A percentile compares a stretch with the other conserved stretches of the same genome.
Conservation (phyloP, 2,888 invertebrate genomes). For the Melipona bicolor region DNA sequence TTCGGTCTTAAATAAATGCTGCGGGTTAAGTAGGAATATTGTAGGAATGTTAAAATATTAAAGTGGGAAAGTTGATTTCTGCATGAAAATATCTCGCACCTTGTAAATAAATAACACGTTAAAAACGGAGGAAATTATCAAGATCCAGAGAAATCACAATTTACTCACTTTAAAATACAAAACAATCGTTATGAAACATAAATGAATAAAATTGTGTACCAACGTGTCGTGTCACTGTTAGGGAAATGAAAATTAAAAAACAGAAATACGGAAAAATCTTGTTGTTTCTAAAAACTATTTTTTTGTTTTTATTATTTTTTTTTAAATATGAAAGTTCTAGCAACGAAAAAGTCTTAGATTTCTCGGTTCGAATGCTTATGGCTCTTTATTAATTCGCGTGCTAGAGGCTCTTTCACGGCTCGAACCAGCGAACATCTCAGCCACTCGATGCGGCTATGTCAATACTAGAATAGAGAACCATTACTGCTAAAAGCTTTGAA, state of each 20-base stretch:
- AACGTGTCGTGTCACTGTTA: too few relatives aligned
- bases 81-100: too few relatives aligned
- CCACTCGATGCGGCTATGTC: constrained; percentile 39
- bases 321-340: background rate
- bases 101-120: too few relatives aligned
- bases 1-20: background rate
- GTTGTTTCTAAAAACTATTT: too few relatives aligned
- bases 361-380: background rate
- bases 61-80: too few relatives aligned
- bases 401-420: background rate
- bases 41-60: background rate
- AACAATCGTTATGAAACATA: background rate
- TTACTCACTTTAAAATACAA: background rate
- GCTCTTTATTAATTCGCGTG: background rate
- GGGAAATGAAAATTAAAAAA: too few relatives aligned
- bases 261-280: too few relatives aligned
- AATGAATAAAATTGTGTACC: background rate
- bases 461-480: constrained; percentile 44
- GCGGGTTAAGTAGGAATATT: too few relatives aligned
- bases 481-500: constrained; percentile 47
- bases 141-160: too few relatives aligned
- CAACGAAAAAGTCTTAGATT: background rate
- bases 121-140: too few relatives aligned
- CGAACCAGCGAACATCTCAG: constrained; percentile 24
- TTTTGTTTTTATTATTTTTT: too few relatives aligned